Evolutionary conservation across 2,888 invertebrate genomes (phyloP).

Genomic region (Schrankia costaestrigalis): DNA sequence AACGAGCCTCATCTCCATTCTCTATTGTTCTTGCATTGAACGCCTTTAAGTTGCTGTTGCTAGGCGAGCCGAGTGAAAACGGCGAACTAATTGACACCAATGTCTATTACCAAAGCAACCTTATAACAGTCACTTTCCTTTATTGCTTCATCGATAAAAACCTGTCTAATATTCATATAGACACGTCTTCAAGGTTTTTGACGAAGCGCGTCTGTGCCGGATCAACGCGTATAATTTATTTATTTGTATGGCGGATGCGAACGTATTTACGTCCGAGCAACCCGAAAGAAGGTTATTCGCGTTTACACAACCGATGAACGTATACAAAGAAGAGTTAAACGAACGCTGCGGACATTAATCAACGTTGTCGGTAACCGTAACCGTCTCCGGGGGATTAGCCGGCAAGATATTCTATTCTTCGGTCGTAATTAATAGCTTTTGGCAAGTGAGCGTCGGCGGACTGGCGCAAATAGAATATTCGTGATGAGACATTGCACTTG

Average conservation of each 20-base stretch:
- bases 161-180: slow-evolving; percentile 37
- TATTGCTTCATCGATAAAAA: slow-evolving; percentile 46
- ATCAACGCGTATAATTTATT: slow-evolving; percentile 61
- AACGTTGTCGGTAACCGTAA: slow-evolving; percentile 75
- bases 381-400: slow-evolving; percentile 75
- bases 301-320: slow-evolving; percentile 60
- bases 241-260: slow-evolving; percentile 61
- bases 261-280: slow-evolving; percentile 61
- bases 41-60: slow-evolving; percentile 38
- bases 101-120: slow-evolving; percentile 37
- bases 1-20: slow-evolving; percentile 49
- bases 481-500: slow-evolving; percentile 61
- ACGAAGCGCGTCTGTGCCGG: slow-evolving; percentile 51
- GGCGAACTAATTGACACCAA: slow-evolving; percentile 42
- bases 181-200: slow-evolving; percentile 50
- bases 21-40: slow-evolving; percentile 44
- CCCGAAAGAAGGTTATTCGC: slow-evolving; percentile 70
- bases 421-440: slow-evolving; percentile 77
- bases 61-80: slow-evolving; percentile 45
- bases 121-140: slow-evolving; percentile 48
- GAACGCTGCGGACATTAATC: slow-evolving; percentile 74
- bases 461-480: slow-evolving; percentile 61
- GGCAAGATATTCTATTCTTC: slow-evolving; percentile 76
- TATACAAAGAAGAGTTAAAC: slow-evolving; percentile 69
- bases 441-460: slow-evolving; percentile 70